Conservation (phyloP, 2,113 vertebrate genomes). For the Vimba vimba region DNA sequence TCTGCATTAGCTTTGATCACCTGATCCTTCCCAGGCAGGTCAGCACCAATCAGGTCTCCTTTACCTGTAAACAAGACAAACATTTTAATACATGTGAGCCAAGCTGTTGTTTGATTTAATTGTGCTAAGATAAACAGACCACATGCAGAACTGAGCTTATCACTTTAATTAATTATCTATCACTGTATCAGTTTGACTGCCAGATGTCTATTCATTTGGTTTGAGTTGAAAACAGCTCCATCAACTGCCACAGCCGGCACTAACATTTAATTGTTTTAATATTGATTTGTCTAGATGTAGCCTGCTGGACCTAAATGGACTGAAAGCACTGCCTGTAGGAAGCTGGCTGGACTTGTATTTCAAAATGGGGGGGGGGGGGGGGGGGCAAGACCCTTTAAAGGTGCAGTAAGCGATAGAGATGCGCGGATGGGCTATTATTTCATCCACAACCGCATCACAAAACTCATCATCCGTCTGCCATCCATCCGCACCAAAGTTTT, state of each 20-base stretch:
- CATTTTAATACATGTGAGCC: background rate
- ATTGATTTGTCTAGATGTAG: background rate
- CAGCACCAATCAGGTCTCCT: slow-evolving; percentile 93
- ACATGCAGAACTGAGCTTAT: background rate
- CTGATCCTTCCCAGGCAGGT: slow-evolving; percentile 81
- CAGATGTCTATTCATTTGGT: background rate
- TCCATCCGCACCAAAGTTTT: too few species aligned
- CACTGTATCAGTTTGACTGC: background rate
- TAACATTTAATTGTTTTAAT: background rate
- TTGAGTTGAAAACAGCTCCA: background rate
- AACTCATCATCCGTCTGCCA: too few species aligned
- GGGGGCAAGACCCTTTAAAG: too few species aligned
- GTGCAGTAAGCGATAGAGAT: too few species aligned
- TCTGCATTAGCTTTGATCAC: slow-evolving; percentile 95
- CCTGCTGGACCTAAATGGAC: background rate
- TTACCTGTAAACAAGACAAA: slow-evolving; percentile 78
- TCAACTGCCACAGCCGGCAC: background rate
- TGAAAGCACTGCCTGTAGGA: background rate
- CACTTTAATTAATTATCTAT: background rate
- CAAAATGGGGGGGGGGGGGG: too few species aligned
- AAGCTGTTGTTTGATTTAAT: background rate
- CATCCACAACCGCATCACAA: too few species aligned
- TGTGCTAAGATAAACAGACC: background rate
- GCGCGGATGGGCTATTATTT: too few species aligned
- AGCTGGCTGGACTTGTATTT: background rate